Base-by-base conservation (phyloP, 2,888 invertebrate genomes). In the Hypomecis atomaria region DNA sequence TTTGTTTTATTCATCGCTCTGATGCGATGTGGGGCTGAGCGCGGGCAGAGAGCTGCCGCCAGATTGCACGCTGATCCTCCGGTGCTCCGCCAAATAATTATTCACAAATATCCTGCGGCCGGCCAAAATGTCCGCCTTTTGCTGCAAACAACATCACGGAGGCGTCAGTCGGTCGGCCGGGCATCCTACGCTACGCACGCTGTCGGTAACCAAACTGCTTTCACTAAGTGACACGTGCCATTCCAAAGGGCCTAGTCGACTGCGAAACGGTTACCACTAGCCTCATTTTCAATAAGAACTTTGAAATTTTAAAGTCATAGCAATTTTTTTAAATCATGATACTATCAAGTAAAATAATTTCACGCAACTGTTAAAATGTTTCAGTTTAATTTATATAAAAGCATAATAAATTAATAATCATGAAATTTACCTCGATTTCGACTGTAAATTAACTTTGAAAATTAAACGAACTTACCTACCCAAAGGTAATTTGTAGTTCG, bases 81-180 rank as follows among this genome's bases (percentile, higher is more conserved):
- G 90, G 85, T 93, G 93, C 83, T 93, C 93, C 81, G 93, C 93
- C 93, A 93, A 93, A 93, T 93, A 93, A 93, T 93, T 93, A 93
- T 93, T 93, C 88, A 93, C 93, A 92, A 93, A 93, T 88, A 93
- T 92, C 87, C 93, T 89, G 85, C 93, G 93, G 79, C 93, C 93
- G 87, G 93, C 93, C 93, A 93, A 88, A 84, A 93, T 92, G 88
- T 93, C 93, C 88, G 93, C 93, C 86, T 93, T 92, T 93, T 93
- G 93, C 93, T 93, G 93, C 72, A 93, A 93, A 91, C 84, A 91
- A 91, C 33, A 64, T 82, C 81, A 87, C 84, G 86, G 82, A 77
- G 81, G 85, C 81, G 87, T 90, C 86, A 90, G 85, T 87, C 82
- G 73, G 69, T 79, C 76, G 74, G 70, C 78, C 77, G 78, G 56